These are phyloP conservation scores for Abramis brama DNA, from an alignment of 2,113 vertebrate genomes.

Conservation along the genomic window DNA sequence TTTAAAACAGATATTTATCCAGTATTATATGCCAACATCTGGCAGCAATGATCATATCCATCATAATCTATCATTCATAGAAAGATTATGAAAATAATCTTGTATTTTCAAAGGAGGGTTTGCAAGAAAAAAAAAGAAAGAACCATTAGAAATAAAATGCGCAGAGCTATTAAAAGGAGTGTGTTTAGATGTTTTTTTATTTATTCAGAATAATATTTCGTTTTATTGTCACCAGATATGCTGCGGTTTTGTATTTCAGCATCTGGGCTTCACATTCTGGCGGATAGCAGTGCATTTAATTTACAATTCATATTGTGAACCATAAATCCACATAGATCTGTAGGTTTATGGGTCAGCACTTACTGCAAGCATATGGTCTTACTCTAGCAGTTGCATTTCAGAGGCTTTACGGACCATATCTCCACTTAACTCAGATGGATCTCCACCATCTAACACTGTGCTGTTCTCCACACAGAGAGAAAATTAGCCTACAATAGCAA, in stretches of 20 bases:
- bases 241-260: not conserved
- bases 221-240: not conserved
- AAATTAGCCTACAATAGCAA: conserved; percentile 39
- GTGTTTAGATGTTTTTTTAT: not conserved
- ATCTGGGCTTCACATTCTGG: not conserved
- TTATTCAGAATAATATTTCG: not conserved
- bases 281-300: not conserved
- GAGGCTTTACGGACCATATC: conserved; percentile 29
- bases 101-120: not conserved
- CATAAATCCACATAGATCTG: conserved; percentile 11
- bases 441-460: conserved; percentile 4
- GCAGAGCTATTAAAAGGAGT: not conserved
- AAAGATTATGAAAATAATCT: conserved; percentile 5
- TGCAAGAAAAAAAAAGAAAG: not conserved
- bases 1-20: not conserved
- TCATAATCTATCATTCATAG: not conserved
- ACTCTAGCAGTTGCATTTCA: conserved; percentile 26
- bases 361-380: conserved; percentile 30
- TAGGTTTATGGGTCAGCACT: conserved; percentile 27
- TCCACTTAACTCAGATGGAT: conserved; percentile 6
- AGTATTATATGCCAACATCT: not conserved
- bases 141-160: not conserved
- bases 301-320: not conserved
- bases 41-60: conserved; percentile 1
- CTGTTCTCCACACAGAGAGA: conserved; percentile 36